Evolutionary conservation across 2,888 invertebrate genomes (phyloP), one percentile per base, ranked within the genome.

Genomic region (Anorthoa munda): DNA sequence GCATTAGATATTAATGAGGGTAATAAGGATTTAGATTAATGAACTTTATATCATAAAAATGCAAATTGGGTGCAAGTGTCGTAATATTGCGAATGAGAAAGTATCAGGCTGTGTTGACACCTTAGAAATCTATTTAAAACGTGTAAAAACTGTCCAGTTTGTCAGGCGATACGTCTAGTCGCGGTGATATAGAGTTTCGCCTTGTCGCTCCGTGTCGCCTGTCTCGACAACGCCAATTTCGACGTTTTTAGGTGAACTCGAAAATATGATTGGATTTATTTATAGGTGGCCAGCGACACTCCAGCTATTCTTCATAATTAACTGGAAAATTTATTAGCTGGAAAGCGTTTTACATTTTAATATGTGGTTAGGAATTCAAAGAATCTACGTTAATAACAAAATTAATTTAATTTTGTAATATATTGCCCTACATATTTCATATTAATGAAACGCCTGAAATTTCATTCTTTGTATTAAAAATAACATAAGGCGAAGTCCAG

Each of bases 241-340:
- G 90, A 92, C 92, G 83, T 89, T 88, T 92, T 91, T 89, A 91
- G 91, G 91, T 92, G 91, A 92, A 89, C 88, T 88, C 83, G 83
- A 91, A 90, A 89, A 89, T 87, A 89, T 89, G 86, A 91, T 88
- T 86, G 78, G 81, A 71, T 85, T 18, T 89, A 89, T 89, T 90
- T 86, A 89, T 89, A 89, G 80, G 72, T 70, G 70, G 78, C 73
- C 77, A 55, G 69, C 72, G 72, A 80, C 68, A 81, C 77, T 77
- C 64, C 66, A 56, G 60, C 72, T 73, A 87, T 88, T 88, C 82
- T 85, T 88, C 86, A 88, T 88, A 86, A 89, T 88, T 86, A 87
- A 77, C 74, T 61, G 69, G 79, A 75, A 84, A 83, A 88, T 86
- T 82, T 88, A 84, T 85, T 77, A 72, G 55, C 73, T 74, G 65